Base-by-base conservation (phyloP, 2,113 vertebrate genomes). In the Sigmodon hispidus region DNA sequence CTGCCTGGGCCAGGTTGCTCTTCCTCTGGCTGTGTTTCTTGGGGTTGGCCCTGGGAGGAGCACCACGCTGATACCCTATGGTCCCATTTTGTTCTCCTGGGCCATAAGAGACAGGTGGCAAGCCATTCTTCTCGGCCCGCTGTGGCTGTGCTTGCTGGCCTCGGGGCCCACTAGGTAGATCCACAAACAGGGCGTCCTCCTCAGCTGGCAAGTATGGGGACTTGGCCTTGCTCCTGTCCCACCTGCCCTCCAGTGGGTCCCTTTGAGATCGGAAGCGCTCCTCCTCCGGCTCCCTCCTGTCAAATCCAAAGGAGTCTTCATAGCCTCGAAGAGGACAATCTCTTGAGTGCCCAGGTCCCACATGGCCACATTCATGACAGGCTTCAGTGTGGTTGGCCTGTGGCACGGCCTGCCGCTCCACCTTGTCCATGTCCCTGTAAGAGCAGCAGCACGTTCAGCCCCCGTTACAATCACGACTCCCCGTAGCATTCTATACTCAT, bases 11-110 rank as follows among this genome's bases (percentile, higher is more conserved):
- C 98, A 99, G 97, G 17, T 98, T 98, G 87, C 98, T 99, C 98
- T 99, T 99, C 97, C 99, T 99, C 97, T 99, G 99, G 97, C 98
- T 98, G 36, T 99, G 99, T 97, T 99, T 99, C 91, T 99, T 99
- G 16, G 98, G 94, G 96, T 98, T 98, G 50, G 97, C 91, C 73
- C 98, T 98, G 36, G 98, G 97, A 96, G 98, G 98, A 91, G 98
- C 98, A 43, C 98, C 98, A 96, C 99, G 98, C 98, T 99, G 99
- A 98, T 99, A 99, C 0, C 98, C 97, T 52, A 97, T 72, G 45
- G 99, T 99, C 75, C 99, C 99, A 26, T 99, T 99, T 97, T 99
- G 99, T 97, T 99, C 99, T 19, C 98, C 98, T 73, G 92, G 48
- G 94, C 97, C 97, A 80, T 99, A 98, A 21, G 98, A 95, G 15